phyloP scores from a whole-genome alignment of 1,140 invertebrate species.

The Aporrectodea caliginosa region DNA sequence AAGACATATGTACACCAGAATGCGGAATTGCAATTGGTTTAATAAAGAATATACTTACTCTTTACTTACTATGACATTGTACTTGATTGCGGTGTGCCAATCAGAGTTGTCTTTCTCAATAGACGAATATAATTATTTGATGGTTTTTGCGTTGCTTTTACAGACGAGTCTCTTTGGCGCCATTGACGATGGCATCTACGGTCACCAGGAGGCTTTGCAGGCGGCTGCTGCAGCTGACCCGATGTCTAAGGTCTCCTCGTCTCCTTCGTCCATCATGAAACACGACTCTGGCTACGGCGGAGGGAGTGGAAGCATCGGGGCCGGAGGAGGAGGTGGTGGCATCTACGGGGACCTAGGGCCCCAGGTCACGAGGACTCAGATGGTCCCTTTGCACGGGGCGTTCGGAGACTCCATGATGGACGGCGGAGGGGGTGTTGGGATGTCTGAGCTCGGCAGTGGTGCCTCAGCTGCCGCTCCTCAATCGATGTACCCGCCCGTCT shows the following conservation, averaged over 20 bases:
- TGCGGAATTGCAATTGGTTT: no score
- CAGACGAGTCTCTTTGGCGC: conserved; percentile 4
- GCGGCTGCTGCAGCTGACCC: not conserved
- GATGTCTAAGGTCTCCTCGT: not conserved
- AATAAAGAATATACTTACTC: no score
- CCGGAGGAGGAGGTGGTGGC: not conserved
- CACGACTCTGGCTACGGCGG: not conserved
- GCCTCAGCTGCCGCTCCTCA: not conserved
- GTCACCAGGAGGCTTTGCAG: conserved; percentile 6
- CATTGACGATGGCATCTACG: conserved; percentile 15
- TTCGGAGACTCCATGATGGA: not conserved
- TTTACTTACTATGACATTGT: not conserved
- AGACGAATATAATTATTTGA: no score
- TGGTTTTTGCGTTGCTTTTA: not conserved
- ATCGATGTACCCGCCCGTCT: not conserved
- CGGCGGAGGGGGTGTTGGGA: not conserved
- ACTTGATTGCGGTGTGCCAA: no score
- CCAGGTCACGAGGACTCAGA: not conserved
- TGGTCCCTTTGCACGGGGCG: not conserved
- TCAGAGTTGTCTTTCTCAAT: no score
- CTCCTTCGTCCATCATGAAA: conserved; percentile 4
- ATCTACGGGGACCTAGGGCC: not conserved
- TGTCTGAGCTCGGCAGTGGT: not conserved
- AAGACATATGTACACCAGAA: no score
- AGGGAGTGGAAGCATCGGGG: not conserved